A percentile compares a stretch with the other conserved stretches of the same genome.
These are phyloP conservation scores for Dreissena rostriformis DNA, from an alignment of 1,140 invertebrate species.

Conservation along the genomic window DNA sequence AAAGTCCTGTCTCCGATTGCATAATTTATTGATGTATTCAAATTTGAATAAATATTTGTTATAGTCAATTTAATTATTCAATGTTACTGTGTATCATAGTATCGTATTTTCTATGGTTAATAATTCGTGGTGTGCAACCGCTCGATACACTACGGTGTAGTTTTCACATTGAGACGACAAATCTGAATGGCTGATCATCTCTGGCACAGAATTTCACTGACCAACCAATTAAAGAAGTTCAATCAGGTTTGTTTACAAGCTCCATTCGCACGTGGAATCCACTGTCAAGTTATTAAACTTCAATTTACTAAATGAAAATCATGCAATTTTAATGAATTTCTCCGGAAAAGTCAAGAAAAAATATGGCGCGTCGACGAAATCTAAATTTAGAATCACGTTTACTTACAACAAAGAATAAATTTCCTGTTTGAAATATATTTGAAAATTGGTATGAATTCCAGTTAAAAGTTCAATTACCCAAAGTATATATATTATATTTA, in stretches of 20 bases:
- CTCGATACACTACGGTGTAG: too few species aligned
- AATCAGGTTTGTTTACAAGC: slow-evolving; percentile 78
- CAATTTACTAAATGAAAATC: not conserved
- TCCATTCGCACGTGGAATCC: slow-evolving; percentile 68
- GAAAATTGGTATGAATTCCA: not conserved
- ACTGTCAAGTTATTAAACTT: slow-evolving; percentile 63
- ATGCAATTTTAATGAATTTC: slow-evolving; percentile 15
- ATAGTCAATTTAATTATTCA: too few species aligned
- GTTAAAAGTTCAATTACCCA: too few species aligned
- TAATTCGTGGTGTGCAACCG: too few species aligned
- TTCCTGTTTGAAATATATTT: slow-evolving; percentile 2
- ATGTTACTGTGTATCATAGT: too few species aligned
- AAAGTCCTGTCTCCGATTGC: too few species aligned
- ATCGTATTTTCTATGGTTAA: too few species aligned
- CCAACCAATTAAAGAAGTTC: slow-evolving; percentile 79
- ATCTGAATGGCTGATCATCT: slow-evolving; percentile 72
- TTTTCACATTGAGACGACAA: too few species aligned
- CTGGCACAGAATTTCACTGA: slow-evolving; percentile 72
- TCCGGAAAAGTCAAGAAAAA: not conserved
- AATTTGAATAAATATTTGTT: too few species aligned
- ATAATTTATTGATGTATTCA: too few species aligned
- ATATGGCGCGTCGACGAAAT: slow-evolving; percentile 18
- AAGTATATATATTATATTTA: too few species aligned
- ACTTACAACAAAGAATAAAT: slow-evolving; percentile 13
- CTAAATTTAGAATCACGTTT: slow-evolving; percentile 21